A percentile compares a stretch with the other conserved stretches of the same genome.
These are phyloP conservation scores for Geotria australis DNA, from an alignment of 2,797 vertebrate species.

Conservation along the genomic window DNA sequence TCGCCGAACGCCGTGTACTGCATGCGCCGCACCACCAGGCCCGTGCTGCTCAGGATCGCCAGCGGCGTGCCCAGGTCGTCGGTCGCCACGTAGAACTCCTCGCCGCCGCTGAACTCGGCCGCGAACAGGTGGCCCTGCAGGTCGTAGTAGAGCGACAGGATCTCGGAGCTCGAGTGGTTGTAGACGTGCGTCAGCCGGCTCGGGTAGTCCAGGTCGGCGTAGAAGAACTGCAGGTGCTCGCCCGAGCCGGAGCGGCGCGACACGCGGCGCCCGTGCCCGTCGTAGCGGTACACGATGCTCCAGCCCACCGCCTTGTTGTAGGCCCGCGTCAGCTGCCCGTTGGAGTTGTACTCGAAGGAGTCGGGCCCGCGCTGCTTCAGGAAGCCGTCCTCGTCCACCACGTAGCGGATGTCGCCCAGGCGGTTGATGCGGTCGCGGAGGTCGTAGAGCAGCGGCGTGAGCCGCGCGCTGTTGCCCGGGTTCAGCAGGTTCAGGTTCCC, in stretches of 20 bases:
- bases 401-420: conserved; percentile 72
- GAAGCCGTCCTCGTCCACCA: conserved; percentile 80
- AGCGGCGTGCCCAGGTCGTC: conserved; percentile 80
- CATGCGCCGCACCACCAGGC: conserved; percentile 79
- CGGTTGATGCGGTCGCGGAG: conserved; percentile 77
- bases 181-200: conserved; percentile 83
- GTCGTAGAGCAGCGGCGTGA: conserved; percentile 69
- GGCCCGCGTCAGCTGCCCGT: conserved; percentile 60
- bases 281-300: conserved; percentile 74
- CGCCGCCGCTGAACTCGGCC: conserved; percentile 90
- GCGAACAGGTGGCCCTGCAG: conserved; percentile 90
- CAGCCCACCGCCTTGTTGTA: conserved; percentile 86
- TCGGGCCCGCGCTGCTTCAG: conserved; percentile 66
- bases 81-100: conserved; percentile 88
- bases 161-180: conserved; percentile 90
- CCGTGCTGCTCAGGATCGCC: conserved; percentile 83
- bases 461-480: conserved; percentile 43
- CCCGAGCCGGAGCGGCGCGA: conserved; percentile 64
- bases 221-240: conserved; percentile 86
- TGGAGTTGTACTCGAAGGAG: conserved; percentile 89
- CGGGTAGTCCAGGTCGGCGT: conserved; percentile 69
- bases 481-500: conserved; percentile 87
- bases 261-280: conserved; percentile 63
- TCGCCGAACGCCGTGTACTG: conserved; percentile 92
- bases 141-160: conserved; percentile 89